Evolutionary conservation across 92 coral and sea anemone genomes (phyloP).

Genomic region (Hydrozoanthus gracilis): DNA sequence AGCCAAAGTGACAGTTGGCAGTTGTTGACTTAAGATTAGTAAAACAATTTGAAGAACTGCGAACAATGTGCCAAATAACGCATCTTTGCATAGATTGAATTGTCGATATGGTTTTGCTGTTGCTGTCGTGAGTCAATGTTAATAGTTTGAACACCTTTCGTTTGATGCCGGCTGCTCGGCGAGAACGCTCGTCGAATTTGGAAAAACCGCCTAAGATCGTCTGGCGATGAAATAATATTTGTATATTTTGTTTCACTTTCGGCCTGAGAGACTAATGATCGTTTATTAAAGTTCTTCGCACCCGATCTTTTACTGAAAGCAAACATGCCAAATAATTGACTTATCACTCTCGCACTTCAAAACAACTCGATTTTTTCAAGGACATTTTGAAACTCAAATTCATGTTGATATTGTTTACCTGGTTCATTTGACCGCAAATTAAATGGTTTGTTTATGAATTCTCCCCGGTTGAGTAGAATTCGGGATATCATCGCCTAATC

Average conservation of each 20-base stretch:
- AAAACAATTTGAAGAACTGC: background rate
- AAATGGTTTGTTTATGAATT: constrained; percentile 24
- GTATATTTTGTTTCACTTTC: no score
- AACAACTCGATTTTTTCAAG: background rate
- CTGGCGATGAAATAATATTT: no score
- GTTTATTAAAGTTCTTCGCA: no score
- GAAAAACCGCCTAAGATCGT: no score
- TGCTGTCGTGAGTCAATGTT: background rate
- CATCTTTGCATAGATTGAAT: background rate
- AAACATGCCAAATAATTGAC: background rate
- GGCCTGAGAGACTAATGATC: no score
- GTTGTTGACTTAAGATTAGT: constrained; percentile 16
- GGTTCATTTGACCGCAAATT: background rate
- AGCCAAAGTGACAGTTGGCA: background rate
- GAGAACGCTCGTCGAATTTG: no score
- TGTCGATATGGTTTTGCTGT: background rate
- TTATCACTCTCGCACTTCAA: background rate
- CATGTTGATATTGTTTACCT: background rate
- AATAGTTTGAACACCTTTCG: background rate
- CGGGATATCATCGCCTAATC: constrained; percentile 22
- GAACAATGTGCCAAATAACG: background rate
- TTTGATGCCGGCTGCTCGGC: no score
- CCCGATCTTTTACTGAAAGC: background rate
- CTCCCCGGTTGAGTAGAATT: background rate
- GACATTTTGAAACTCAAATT: background rate